Percentiles rank a stretch among this genome's conserved stretches.
Conservation (phyloP, 2,888 invertebrate species). For the Galeruca laticollis region DNA sequence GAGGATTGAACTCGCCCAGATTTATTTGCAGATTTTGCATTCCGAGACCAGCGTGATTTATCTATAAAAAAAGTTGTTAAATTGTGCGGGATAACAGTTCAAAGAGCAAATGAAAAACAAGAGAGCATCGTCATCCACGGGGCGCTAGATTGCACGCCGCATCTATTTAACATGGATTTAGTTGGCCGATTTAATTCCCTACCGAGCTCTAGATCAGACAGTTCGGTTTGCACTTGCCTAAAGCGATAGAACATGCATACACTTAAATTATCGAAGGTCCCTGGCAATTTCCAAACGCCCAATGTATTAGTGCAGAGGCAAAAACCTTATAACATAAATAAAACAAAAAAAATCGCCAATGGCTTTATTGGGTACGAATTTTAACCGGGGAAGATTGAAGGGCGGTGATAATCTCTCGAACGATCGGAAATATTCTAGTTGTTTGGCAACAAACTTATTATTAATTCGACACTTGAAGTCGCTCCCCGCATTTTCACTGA, state of each 20-base stretch:
- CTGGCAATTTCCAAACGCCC: constrained; percentile 55
- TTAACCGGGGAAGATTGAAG: constrained; percentile 5
- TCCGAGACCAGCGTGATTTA: constrained; percentile 41
- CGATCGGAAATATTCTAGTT: background rate
- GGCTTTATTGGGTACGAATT: constrained; percentile 9
- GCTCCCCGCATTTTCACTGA: too few species aligned
- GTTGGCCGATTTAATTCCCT: constrained; percentile 62
- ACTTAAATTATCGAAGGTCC: constrained; percentile 64
- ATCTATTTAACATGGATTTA: constrained; percentile 56
- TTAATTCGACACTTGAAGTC: background rate
- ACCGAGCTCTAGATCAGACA: constrained; percentile 61
- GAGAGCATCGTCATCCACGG: constrained; percentile 41
- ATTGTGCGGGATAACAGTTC: constrained; percentile 47
- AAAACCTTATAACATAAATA: constrained; percentile 28
- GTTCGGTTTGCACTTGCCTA: constrained; percentile 62
- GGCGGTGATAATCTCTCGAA: background rate
- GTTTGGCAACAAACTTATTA: background rate
- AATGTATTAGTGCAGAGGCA: constrained; percentile 35
- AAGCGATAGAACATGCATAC: constrained; percentile 64
- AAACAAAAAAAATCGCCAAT: constrained; percentile 14
- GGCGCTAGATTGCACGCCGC: constrained; percentile 48
- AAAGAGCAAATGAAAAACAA: constrained; percentile 50
- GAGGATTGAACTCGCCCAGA: constrained; percentile 41
- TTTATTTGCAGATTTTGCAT: constrained; percentile 41
- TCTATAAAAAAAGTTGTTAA: constrained; percentile 46